Evolutionary conservation across 2,797 vertebrate genomes (phyloP), one percentile per base, ranked within the genome.

Genomic region (Brachyrhaphis roseni): DNA sequence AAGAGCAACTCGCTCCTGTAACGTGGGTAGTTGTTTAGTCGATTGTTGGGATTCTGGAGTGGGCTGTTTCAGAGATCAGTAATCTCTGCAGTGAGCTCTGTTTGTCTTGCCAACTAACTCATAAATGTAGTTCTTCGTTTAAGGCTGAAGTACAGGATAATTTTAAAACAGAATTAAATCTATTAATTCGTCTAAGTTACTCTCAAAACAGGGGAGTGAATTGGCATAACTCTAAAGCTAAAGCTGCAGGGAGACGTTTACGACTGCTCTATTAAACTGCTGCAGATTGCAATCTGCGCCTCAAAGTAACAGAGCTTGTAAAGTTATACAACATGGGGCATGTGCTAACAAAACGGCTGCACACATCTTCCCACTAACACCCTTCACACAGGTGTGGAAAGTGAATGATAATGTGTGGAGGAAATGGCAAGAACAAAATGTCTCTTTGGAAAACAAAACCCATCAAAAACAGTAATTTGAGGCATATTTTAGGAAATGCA

Each of bases 261-360:
- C 13, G 47, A 55, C 64, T 0, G 79, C 15, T 78, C 82, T 80
- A 84, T 89, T 86, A 88, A 89, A 87, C 79, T 76, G 81, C 51
- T 10, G 4, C 59, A 79, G 89, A 92, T 90, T 86, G 84, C 78
- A 77, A 90, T 92, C 85, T 83, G 77, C 46, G 83, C 83, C 85
- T 85, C 49, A 75, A 78, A 90, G 92, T 88, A 86, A 87, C 90
- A 89, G 83, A 79, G 72, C 88, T 90, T 87, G 90, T 90, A 85
- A 91, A 91, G 87, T 93, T 92, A 90, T 90, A 91, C 88, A 94
- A 88, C 78, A 1, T 10, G 77, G 91, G 91, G 89, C 93, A 90
- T 94, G 93, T 93, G 87, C 88, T 80, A 88, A 94, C 91, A 91
- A 72, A 91, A 89, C 91, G 89, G 76, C 78, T 64, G 31, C 83